These are phyloP conservation scores for Mystacornis crossleyi DNA, from an alignment of 2,113 vertebrate species.

Conservation along the genomic window DNA sequence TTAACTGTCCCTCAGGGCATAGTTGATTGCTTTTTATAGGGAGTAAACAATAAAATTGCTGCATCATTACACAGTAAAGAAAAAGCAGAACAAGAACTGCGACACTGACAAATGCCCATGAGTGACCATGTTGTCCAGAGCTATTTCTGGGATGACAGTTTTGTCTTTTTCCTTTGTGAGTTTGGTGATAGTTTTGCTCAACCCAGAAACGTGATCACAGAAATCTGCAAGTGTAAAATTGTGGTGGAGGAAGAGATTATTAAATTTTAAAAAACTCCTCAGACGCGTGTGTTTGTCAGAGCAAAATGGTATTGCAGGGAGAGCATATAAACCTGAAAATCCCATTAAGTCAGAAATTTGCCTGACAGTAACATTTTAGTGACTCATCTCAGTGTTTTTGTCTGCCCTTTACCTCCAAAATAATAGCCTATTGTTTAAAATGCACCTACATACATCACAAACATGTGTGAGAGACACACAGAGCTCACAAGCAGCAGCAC, in stretches of 20 bases:
- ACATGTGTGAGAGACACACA: neutral
- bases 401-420: neutral
- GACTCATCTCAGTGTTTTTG: neutral
- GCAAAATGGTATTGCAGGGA: neutral
- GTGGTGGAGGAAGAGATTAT: neutral
- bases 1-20: neutral
- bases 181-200: neutral
- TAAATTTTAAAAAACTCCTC: accelerated
- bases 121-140: neutral
- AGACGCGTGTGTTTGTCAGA: neutral
- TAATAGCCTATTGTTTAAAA: neutral
- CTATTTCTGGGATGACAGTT: neutral
- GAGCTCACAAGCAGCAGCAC: neutral
- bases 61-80: neutral
- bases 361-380: neutral
- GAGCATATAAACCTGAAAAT: neutral
- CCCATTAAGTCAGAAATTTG: neutral
- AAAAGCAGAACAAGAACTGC: neutral
- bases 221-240: neutral
- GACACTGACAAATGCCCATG: neutral
- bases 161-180: no score
- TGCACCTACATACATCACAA: accelerated
- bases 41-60: neutral
- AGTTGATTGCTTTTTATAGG: neutral
- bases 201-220: neutral